Base-by-base conservation (phyloP, 2,888 invertebrate genomes). In the Pollenia labialis region DNA sequence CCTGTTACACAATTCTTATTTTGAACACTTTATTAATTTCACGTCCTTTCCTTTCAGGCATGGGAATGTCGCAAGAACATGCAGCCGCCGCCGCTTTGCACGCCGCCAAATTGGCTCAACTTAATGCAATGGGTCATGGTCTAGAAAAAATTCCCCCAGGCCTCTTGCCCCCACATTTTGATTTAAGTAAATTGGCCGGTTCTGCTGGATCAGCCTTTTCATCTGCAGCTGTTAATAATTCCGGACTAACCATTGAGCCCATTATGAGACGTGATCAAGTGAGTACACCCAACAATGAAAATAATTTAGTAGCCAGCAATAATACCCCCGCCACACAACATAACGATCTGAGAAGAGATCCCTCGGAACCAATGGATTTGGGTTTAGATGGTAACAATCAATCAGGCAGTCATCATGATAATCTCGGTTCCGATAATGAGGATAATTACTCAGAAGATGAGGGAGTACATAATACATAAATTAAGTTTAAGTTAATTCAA, bases 91-190 rank as follows among this genome's bases (percentile, higher is more conserved):
- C 97, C 0, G 97, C 97, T 6, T 95, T 96, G 92, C 96, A 96
- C 90, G 96, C 96, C 1, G 96, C 96, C 46, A 97, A 97, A 93
- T 94, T 97, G 92, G 96, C 97, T 40, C 97, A 97, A 90, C 94
- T 97, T 92, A 96, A 95, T 91, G 96, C 96, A 7, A 94, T 96
- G 94, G 94, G 94, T 3, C 94, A 95, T 86, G 92, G 93, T 52
- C 88, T 94, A 64, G 95, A 95, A 85, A 95, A 95, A 90, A 93
- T 95, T n/a, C 95, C 95, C 12, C 89, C 93, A 1, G 90, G 92
- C 16, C 88, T 93, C 48, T 83, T 93, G 86, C 93, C 93, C 76
- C 92, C 91, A 10, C 93, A 93, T 88, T 92, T 93, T 60, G 93
- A 93, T 89, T 90, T 93, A 81, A 90, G 92, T 64, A 93, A 93